Evolutionary conservation across 2,797 vertebrate genomes (phyloP).

Genomic region (Sebastiscus albofasciatus): DNA sequence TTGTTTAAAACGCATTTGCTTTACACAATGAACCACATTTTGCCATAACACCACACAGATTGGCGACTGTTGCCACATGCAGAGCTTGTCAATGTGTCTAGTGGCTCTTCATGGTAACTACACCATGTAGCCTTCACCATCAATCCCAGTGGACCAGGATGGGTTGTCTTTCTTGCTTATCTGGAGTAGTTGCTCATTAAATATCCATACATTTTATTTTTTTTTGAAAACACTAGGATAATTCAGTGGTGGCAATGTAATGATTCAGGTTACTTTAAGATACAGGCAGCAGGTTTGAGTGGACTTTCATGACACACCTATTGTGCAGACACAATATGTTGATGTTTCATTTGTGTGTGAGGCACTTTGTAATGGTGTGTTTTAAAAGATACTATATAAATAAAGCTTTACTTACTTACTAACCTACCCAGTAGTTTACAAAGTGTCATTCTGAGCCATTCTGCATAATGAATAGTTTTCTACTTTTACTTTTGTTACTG

Average conservation of each 20-base stretch:
- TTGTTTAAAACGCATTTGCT: neutral
- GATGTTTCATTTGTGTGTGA: too few species aligned
- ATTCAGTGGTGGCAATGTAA: neutral
- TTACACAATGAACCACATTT: conserved; percentile 54
- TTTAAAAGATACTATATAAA: too few species aligned
- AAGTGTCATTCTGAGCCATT: too few species aligned
- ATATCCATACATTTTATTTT: neutral
- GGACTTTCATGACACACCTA: conserved; percentile 57
- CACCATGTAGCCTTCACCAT: conserved; percentile 18
- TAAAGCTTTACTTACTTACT: too few species aligned
- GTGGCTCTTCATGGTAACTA: conserved; percentile 56
- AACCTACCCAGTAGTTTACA: too few species aligned
- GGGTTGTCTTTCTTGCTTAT: neutral
- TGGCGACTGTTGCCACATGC: conserved; percentile 63
- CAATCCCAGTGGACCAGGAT: neutral
- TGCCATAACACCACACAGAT: conserved; percentile 48
- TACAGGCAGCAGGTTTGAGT: neutral
- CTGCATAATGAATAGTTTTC: too few species aligned
- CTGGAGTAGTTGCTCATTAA: neutral
- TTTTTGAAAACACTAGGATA: neutral
- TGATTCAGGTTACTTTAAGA: neutral
- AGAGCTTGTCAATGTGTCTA: conserved; percentile 54
- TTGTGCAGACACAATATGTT: conserved; percentile 50
- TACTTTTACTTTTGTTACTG: too few species aligned
- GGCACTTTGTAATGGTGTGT: too few species aligned